Evolutionary conservation across 1,140 invertebrate genomes (phyloP).

Genomic region (Anoplolepis gracilipes): DNA sequence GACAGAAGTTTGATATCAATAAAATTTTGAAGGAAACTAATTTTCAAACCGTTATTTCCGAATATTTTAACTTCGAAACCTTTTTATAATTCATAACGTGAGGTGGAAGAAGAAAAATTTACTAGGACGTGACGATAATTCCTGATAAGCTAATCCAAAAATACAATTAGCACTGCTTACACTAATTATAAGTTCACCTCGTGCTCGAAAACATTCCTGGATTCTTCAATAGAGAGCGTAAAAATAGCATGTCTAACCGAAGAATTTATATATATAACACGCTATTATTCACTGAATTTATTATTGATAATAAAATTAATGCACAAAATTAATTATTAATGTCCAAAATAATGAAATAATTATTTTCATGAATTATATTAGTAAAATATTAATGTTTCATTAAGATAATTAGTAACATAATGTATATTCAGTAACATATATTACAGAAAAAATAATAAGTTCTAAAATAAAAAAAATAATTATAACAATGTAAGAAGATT

Average conservation of each 20-base stretch:
- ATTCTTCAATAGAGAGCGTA: background rate
- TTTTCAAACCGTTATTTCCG: constrained; percentile 46
- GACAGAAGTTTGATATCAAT: background rate
- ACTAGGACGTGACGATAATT: constrained; percentile 60
- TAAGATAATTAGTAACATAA: background rate
- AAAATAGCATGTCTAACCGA: background rate
- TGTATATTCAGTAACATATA: no score
- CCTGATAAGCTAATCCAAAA: constrained; percentile 41
- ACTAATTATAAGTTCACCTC: constrained; percentile 41
- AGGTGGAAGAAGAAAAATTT: constrained; percentile 51
- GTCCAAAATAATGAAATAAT: background rate
- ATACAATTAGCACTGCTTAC: constrained; percentile 46
- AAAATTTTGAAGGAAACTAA: background rate
- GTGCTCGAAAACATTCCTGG: background rate
- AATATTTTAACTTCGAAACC: constrained; percentile 19
- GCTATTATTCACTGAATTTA: background rate
- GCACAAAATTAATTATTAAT: background rate
- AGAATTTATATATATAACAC: background rate
- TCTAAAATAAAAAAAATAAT: background rate
- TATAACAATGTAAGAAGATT: background rate
- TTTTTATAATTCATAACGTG: constrained; percentile 62
- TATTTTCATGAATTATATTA: background rate
- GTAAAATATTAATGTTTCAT: constrained; percentile 19
- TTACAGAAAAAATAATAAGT: background rate
- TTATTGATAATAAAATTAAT: background rate